Base-by-base conservation (phyloP, 2,797 vertebrate genomes). In the Pygocentrus nattereri region DNA sequence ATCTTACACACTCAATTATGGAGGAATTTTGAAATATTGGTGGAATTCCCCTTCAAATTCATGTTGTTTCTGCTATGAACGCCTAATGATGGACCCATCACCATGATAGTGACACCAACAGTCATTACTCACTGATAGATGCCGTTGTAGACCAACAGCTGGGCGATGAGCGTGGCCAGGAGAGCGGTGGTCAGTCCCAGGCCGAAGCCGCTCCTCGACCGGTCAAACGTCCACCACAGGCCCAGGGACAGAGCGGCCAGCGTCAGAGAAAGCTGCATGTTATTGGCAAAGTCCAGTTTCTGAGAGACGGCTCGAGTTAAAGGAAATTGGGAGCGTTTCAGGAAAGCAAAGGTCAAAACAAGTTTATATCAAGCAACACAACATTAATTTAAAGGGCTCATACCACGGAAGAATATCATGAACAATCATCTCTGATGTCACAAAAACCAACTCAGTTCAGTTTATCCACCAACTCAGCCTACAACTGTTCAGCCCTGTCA, bases 211-310 rank as follows among this genome's bases (percentile, higher is more conserved):
- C 98, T 99, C 85, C 98, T 94, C 80, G 98, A 99, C 27, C 98
- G 95, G 88, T 99, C 98, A 30, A 99, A 99, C 0, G 96, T 99
- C 98, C 98, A 99, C 98, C 98, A 99, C 19, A 99, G 95, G 23
- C 98, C 98, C 94, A 99, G 80, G 0, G 98, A 99, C 70, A 99
- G 90, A 74, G 97, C 97, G 0, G 98, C 98, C 65, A 99, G 90
- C 0, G 98, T 99, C 84, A 99, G 88, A 1, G 97, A 99, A 59
- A 99, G 96, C 91, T 99, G 98, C 70, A 98, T 76, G 1, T 97
- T 98, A 91, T 99, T 99, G 91, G 95, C 98, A 87, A 99, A 97
- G 88, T 99, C 96, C 90, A 99, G 85, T 95, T 99, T 99, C 98
- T 99, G 93, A 85, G 72, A 79, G 54, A 74, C 10, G 0, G 1